Evolutionary conservation across 2,888 invertebrate species (phyloP).

Genomic region (Liodrosophila aerea): DNA sequence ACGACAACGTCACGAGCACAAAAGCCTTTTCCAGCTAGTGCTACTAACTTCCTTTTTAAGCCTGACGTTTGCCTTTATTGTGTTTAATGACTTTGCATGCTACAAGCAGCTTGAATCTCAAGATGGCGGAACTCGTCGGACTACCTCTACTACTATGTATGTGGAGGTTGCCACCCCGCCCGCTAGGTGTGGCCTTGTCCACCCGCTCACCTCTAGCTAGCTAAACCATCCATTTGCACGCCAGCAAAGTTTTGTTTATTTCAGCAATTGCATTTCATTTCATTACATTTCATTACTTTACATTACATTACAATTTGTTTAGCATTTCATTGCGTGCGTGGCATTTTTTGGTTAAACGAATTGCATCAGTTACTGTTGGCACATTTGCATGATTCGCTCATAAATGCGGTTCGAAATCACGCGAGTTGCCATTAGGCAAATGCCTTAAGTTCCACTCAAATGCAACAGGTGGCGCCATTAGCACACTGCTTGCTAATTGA

Average conservation of each 20-base stretch:
- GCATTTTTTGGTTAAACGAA: conserved; percentile 40
- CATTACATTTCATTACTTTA: conserved; percentile 11
- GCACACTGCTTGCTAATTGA: conserved; percentile 15
- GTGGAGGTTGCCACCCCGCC: no score
- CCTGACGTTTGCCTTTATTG: conserved; percentile 54
- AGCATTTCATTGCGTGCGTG: conserved; percentile 40
- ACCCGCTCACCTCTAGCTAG: no score
- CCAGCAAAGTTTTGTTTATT: conserved; percentile 43
- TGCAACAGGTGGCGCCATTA: conserved; percentile 59
- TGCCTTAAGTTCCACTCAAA: conserved; percentile 2
- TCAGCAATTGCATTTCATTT: conserved; percentile 34
- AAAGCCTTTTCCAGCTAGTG: conserved; percentile 26
- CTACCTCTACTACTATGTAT: no score
- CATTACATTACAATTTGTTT: conserved; percentile 6
- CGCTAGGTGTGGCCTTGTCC: not conserved
- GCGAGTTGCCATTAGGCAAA: conserved; percentile 32
- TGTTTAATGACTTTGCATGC: conserved; percentile 74
- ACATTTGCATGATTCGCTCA: conserved; percentile 47
- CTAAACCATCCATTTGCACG: no score
- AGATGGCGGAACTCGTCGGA: conserved; percentile 26
- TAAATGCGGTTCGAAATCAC: conserved; percentile 44
- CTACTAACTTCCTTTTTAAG: conserved; percentile 39
- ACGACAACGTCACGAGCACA: conserved; percentile 69
- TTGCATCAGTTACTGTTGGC: conserved; percentile 54
- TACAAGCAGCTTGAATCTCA: conserved; percentile 22